Conservation (phyloP, 2,888 invertebrate species). For the Andrena minutula region DNA sequence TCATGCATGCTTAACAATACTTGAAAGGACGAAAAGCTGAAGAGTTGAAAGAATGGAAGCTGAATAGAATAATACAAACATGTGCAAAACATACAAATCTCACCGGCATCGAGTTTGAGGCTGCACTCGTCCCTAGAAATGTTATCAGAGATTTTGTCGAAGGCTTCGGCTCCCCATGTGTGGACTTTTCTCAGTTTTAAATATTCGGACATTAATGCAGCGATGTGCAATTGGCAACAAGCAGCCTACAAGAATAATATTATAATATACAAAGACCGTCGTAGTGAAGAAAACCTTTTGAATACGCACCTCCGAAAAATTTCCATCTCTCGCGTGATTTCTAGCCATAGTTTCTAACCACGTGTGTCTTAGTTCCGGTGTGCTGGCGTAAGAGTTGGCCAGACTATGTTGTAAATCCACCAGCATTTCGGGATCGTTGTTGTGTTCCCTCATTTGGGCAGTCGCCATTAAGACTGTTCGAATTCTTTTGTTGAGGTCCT, state of each 20-base stretch:
- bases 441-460: constrained; percentile 95
- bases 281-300: neutral
- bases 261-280: constrained; percentile 1
- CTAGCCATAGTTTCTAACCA: constrained; percentile 98
- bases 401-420: constrained; percentile 96
- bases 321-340: constrained; percentile 92
- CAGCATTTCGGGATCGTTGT: constrained; percentile 96
- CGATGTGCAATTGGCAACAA: constrained; percentile 97
- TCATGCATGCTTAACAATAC: neutral
- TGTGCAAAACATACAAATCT: constrained; percentile 83
- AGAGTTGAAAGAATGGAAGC: constrained; percentile 24
- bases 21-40: constrained; percentile 23
- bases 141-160: constrained; percentile 93
- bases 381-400: constrained; percentile 97
- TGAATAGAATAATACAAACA: constrained; percentile 57
- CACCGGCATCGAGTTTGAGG: constrained; percentile 92
- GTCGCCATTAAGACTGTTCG: constrained; percentile 98
- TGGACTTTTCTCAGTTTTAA: constrained; percentile 91
- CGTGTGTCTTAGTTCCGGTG: constrained; percentile 96
- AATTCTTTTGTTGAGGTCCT: constrained; percentile 96
- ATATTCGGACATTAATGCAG: constrained; percentile 97
- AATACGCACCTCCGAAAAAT: constrained; percentile 93
- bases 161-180: constrained; percentile 94
- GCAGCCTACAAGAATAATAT: constrained; percentile 88
- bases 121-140: constrained; percentile 95